These are phyloP conservation scores for Drosophila obscura DNA, from an alignment of 1,140 invertebrate genomes.

Conservation along the genomic window DNA sequence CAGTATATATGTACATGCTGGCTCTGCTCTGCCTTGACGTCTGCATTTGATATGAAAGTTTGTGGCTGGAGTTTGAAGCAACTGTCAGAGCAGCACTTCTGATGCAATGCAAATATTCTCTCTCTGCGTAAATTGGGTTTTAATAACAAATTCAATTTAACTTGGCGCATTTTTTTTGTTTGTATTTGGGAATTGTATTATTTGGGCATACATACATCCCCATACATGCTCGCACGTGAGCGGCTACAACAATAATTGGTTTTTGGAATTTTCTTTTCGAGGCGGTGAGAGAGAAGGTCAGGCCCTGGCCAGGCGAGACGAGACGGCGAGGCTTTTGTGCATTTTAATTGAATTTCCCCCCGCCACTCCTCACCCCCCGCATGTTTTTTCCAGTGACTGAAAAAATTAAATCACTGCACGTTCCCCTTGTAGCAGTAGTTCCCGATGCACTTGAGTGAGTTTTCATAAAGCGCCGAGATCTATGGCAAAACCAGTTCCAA, in stretches of 20 bases:
- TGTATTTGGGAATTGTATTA: too few species aligned
- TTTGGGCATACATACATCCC: too few species aligned
- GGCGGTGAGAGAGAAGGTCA: background rate
- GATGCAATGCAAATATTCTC: slow-evolving; percentile 23
- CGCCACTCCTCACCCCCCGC: background rate
- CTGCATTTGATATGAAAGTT: slow-evolving; percentile 38
- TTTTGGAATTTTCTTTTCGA: slow-evolving; percentile 23
- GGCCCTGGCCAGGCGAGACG: slow-evolving; percentile 47
- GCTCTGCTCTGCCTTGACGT: background rate
- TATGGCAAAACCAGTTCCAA: slow-evolving; percentile 38
- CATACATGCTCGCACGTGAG: slow-evolving; percentile 23
- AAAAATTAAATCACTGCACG: slow-evolving; percentile 78
- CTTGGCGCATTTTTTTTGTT: slow-evolving; percentile 28
- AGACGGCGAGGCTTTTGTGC: slow-evolving; percentile 62
- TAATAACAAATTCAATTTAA: slow-evolving; percentile 79
- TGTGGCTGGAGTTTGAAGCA: background rate
- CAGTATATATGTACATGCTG: too few species aligned
- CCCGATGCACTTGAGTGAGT: slow-evolving; percentile 71
- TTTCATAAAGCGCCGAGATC: slow-evolving; percentile 62
- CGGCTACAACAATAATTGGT: slow-evolving; percentile 48
- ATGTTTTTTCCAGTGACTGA: slow-evolving; percentile 33
- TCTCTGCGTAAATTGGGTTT: slow-evolving; percentile 50
- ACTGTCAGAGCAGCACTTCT: slow-evolving; percentile 31
- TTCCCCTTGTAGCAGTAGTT: slow-evolving; percentile 26
- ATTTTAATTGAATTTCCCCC: slow-evolving; percentile 77